Conservation (phyloP, 2,888 invertebrate species). For the Melinaea menophilus region DNA sequence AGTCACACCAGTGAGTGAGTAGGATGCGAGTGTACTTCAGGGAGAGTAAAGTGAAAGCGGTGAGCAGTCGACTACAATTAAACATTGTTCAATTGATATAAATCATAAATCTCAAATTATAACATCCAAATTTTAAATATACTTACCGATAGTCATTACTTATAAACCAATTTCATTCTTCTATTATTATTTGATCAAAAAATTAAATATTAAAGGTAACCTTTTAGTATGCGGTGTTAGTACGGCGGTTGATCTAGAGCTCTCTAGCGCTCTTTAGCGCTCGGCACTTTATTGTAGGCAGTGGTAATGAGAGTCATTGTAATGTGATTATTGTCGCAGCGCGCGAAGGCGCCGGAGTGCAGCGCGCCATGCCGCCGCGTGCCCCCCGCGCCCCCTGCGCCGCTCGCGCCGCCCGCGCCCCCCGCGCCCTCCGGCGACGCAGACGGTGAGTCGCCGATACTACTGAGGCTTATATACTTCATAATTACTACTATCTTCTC, state of each 20-base stretch:
- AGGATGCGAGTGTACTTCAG: constrained; percentile 73
- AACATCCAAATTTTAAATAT: no score
- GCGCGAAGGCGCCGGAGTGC: constrained; percentile 59
- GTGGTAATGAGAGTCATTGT: neutral
- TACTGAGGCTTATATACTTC: constrained; percentile 4
- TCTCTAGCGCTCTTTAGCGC: no score
- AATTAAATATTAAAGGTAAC: no score
- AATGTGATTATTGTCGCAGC: constrained; percentile 45
- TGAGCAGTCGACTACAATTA: constrained; percentile 43
- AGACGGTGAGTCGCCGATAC: constrained; percentile 50
- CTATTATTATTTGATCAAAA: no score
- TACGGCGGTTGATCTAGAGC: no score
- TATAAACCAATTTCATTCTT: no score
- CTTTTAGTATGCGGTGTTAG: no score
- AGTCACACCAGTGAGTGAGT: constrained; percentile 31
- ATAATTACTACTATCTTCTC: no score
- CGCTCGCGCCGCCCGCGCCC: constrained; percentile 51
- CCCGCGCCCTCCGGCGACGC: constrained; percentile 42
- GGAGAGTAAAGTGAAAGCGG: constrained; percentile 65
- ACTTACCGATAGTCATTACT: no score
- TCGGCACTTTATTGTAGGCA: no score
- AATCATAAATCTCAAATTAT: no score
- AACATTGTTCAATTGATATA: neutral
- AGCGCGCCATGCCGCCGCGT: constrained; percentile 66
- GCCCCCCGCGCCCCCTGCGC: constrained; percentile 52